Evolutionary conservation across 2,113 vertebrate species (phyloP).

Genomic region (Cebidichthys violaceus): DNA sequence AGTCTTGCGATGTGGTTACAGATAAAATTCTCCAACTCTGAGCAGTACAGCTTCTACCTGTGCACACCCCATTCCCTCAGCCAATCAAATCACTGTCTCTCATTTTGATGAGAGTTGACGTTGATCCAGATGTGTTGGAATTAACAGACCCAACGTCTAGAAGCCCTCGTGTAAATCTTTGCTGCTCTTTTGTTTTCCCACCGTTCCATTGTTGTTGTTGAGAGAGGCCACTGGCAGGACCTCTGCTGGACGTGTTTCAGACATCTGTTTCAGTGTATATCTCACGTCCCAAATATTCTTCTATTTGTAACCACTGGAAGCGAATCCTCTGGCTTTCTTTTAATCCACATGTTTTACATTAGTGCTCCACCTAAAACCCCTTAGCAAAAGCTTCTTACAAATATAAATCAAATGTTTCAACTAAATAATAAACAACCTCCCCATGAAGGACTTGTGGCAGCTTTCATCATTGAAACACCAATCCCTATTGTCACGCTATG

Average conservation of each 20-base stretch:
- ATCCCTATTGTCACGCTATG: background rate
- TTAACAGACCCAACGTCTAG: slow-evolving; percentile 1
- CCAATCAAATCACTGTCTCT: background rate
- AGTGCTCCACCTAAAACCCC: background rate
- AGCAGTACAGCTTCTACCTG: background rate
- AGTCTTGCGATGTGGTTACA: background rate
- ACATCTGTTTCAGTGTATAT: background rate
- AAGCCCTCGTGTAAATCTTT: slow-evolving; percentile 3
- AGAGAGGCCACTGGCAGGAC: background rate
- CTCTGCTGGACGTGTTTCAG: background rate
- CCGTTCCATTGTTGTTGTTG: background rate
- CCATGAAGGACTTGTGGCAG: background rate
- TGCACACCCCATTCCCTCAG: background rate
- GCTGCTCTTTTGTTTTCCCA: background rate
- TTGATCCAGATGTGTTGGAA: slow-evolving; percentile 15
- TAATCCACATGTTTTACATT: background rate
- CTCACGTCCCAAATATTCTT: background rate
- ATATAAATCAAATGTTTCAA: background rate
- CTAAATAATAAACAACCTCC: background rate
- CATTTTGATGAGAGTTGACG: slow-evolving; percentile 7
- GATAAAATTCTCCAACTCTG: background rate
- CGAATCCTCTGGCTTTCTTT: background rate
- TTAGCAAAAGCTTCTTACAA: background rate
- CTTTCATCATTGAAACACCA: background rate
- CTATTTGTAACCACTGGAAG: background rate